Base-by-base conservation (phyloP, 1,140 invertebrate species). In the Eumeta japonica region DNA sequence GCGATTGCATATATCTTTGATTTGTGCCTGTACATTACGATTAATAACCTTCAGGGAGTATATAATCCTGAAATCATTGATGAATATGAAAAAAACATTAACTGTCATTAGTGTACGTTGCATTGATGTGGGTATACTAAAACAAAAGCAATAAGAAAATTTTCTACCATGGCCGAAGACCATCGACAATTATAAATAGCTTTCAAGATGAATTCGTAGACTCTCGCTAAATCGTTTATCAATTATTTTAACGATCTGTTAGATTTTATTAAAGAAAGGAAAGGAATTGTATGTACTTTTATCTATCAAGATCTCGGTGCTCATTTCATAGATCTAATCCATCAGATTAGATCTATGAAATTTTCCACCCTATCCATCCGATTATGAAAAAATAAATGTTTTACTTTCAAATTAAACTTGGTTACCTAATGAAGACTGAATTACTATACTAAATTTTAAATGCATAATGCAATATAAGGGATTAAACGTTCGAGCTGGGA, bases 21-120 rank as follows among this genome's bases (percentile, higher is more conserved):
- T 47, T 29, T 45, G 41, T n/a, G 52, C 44, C 38, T 50, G 35
- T 35, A 53, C 10, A 57, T 50, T 33, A 59, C 54, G 7, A 57
- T 59, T 43, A 5, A 24, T n/a, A 24, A 24, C 5, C n/a, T n/a
- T n/a, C 20, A 24, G 46, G 54, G 10, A 52, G n/a, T n/a, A n/a
- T n/a, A 48, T 24, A 53, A 45, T 28, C 19, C 45, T 39, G 28
- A 34, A 37, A 47, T 54, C 24, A 50, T 52, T 14, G 53, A 56
- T 39, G 28, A 48, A 35, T 56, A 54, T 28, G 13, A 43, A 41
- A 45, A 24, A 24, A 33, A 24, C 20, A 24, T n/a, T 5, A 5
- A 5, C 32, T 37, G 35, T 13, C 37, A 40, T 38, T 54, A 12
- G n/a, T 56, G 12, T 53, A 54, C 29, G 43, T 51, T 12, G 49